Evolutionary conservation across 1,140 invertebrate genomes (phyloP), one percentile per base, ranked within the genome.

Genomic region (Holotrichia oblita): DNA sequence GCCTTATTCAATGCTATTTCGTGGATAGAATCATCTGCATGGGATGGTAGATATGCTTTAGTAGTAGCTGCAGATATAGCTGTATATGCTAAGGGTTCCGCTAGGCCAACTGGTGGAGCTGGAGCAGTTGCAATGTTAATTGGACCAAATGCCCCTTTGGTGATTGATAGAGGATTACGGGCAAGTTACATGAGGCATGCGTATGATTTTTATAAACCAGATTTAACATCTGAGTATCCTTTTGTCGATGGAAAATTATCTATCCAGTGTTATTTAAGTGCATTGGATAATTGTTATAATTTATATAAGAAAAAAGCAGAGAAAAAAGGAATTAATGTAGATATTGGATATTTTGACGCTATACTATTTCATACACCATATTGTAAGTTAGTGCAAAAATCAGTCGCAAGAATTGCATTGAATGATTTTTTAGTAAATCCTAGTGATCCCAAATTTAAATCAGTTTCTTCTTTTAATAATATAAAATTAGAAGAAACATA

Each of bases 131-230:
- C 98, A 9, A 97, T 99, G 93, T 87, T 99, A 0, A 89, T 99
- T 76, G 98, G 97, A 27, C 94, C 97, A 24, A 91, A 98, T 89
- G 97, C 98, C 12, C 95, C 97, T 0, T 86, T 99, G 22, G 91
- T 98, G 14, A 90, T 99, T 81, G 97, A 99, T 83, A 91, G 94
- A 84, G 94, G 96, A 27, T 85, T 98, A 0, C 89, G 97, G 40
- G 91, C 95, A 3, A 94, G 93, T 3, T 95, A 97, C 83, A 99
- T 99, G 94, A 91, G 91, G 80, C 97, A 99, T 88, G 95, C 93
- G 6, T 99, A 99, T 89, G 99, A 99, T 87, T 99, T 99, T 87
- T 99, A 99, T 87, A 99, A 99, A 86, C 98, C 99, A 27, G 93
- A 99, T 85, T 87, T 97, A 80, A 90, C 91, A 17, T 98, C 97